These are phyloP conservation scores for Priocnemis perturbator DNA, from an alignment of 2,888 invertebrate genomes.

Conservation along the genomic window DNA sequence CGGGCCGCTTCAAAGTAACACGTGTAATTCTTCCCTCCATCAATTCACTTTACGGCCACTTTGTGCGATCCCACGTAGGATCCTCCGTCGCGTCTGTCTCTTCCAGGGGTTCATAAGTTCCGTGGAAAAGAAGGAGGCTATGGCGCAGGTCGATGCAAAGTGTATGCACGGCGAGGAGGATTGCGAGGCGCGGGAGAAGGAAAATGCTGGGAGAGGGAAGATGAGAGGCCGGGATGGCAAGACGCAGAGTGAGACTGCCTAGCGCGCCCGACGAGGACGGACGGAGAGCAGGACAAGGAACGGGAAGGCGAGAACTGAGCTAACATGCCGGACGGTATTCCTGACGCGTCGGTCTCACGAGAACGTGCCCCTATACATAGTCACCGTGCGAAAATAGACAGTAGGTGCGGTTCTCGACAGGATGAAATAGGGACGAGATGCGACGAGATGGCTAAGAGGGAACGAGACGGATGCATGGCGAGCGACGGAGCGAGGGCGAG, in stretches of 20 bases:
- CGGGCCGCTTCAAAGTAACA: background rate
- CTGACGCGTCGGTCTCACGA: constrained; percentile 58
- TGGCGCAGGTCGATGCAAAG: constrained; percentile 6
- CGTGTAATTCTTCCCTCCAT: constrained; percentile 23
- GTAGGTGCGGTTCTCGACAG: constrained; percentile 46
- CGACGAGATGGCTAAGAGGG: constrained; percentile 15
- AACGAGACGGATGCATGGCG: background rate
- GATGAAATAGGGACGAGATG: constrained; percentile 30
- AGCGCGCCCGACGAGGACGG: constrained; percentile 1
- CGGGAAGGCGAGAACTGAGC: constrained; percentile 17
- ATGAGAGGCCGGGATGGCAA: too few relatives aligned
- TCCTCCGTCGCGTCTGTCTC: constrained; percentile 9
- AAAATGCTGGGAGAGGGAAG: background rate
- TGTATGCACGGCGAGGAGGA: background rate
- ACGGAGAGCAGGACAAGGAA: constrained; percentile 12
- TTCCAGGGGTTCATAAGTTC: constrained; percentile 18
- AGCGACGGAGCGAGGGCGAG: too few relatives aligned
- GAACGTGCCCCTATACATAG: constrained; percentile 61
- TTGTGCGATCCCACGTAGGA: constrained; percentile 15
- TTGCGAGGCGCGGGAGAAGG: background rate
- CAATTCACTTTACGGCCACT: constrained; percentile 24
- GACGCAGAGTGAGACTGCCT: background rate
- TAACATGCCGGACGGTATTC: constrained; percentile 53
- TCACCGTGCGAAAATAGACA: constrained; percentile 58
- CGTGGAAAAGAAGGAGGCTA: constrained; percentile 9